Base-by-base conservation (phyloP, 2,797 vertebrate species). In the Rhinichthys osculus region DNA sequence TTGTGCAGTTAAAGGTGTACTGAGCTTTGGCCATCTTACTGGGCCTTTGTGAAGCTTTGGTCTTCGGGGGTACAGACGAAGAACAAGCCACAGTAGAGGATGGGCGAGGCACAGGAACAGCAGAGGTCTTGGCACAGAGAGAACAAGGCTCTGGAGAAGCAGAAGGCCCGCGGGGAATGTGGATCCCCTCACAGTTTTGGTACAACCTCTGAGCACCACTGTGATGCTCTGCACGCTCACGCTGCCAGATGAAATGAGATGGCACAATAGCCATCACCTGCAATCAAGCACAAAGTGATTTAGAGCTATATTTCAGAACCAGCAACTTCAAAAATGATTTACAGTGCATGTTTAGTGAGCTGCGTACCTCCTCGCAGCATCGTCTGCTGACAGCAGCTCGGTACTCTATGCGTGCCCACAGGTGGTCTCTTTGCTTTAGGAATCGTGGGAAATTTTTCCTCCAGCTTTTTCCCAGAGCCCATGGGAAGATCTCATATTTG, bases 401-500 rank as follows among this genome's bases (percentile, higher is more conserved):
- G 94, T 96, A 98, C 89, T 96, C 94, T 80, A 99, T 97, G 89
- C 96, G 97, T 81, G 95, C 95, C 98, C 98, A 99, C 52, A 99
- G 95, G 8, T 95, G 91, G 93, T 99, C 98, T 91, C 96, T 95
- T 92, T 96, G 94, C 90, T 95, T 96, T 84, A 99, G 93, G 92
- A 99, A 99, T 89, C 91, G 88, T 44, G 96, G 95, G 89, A 98
- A 98, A 73, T 93, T 91, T 88, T 96, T 98, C 93, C 95, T 97
- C 98, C 98, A 99, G 85, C 92, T 94, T 93, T 96, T 96, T 85
- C 98, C 97, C 92, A 99, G 93, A 81, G 97, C 97, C 98, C 98
- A 99, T 1, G 98, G 97, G 88, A 99, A 99, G 90, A 99, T 99
- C 91, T 99, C 97, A 90, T 98, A 98, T 90, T 97, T 99, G 38